Conservation (phyloP, 2,113 vertebrate genomes). For the Caranx ignobilis region DNA sequence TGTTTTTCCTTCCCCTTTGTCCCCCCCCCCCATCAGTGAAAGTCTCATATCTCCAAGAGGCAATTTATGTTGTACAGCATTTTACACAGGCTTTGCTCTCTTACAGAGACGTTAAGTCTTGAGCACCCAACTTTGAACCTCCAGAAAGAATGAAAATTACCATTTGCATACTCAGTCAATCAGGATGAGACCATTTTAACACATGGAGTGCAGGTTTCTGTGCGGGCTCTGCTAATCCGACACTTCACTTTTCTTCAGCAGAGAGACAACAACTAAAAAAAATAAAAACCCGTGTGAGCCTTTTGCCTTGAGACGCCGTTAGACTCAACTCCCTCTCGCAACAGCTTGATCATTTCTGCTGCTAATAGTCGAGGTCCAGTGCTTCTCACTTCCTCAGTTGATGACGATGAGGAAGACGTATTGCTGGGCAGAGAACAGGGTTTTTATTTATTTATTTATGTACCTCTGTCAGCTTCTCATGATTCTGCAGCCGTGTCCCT, state of each 20-base stretch:
- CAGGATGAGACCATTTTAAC: slow-evolving; percentile 29
- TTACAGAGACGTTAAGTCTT: slow-evolving; percentile 19
- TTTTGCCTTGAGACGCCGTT: slow-evolving; percentile 15
- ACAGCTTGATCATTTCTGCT: slow-evolving; percentile 3
- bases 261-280: slow-evolving; percentile 3
- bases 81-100: slow-evolving; percentile 13
- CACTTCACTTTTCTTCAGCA: slow-evolving; percentile 3
- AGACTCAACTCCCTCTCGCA: neutral
- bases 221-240: slow-evolving; percentile 11
- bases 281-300: neutral
- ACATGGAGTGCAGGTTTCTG: neutral
- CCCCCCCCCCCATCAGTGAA: neutral
- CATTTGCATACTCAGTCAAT: slow-evolving; percentile 27
- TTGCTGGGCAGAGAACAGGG: slow-evolving; percentile 22
- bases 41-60: slow-evolving; percentile 26
- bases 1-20: slow-evolving; percentile 47
- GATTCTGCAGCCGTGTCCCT: neutral
- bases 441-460: slow-evolving; percentile 33
- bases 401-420: slow-evolving; percentile 24
- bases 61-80: slow-evolving; percentile 4
- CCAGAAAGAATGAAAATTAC: slow-evolving; percentile 7
- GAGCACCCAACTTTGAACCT: slow-evolving; percentile 43
- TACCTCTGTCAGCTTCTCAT: slow-evolving; percentile 7
- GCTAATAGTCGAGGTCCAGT: slow-evolving; percentile 22
- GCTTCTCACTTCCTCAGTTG: slow-evolving; percentile 31